A percentile compares a stretch with the other conserved stretches of the same genome.
Conservation (phyloP, 2,113 vertebrate species). For the Mus pahari region DNA sequence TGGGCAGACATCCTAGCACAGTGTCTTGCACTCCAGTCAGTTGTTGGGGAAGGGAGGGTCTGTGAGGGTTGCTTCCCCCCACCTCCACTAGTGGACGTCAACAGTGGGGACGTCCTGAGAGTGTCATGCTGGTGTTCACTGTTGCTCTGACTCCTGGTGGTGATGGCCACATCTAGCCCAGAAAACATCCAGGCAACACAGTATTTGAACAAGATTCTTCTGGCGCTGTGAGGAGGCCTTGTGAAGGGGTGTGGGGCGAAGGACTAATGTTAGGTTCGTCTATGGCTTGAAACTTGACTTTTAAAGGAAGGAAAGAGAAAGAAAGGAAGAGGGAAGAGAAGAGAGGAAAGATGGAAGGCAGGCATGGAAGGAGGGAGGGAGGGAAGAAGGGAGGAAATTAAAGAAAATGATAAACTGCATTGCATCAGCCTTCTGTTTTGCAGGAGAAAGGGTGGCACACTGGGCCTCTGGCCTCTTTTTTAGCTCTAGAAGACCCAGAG, state of each 20-base stretch:
- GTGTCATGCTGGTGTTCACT: neutral
- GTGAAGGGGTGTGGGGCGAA: neutral
- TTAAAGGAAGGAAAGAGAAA: neutral
- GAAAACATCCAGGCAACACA: neutral
- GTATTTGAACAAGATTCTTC: neutral
- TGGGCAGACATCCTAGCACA: too few relatives aligned
- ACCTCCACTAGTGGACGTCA: neutral
- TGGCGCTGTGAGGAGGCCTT: neutral
- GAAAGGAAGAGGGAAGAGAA: too few relatives aligned
- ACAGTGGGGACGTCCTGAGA: too few relatives aligned
- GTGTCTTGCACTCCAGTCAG: too few relatives aligned
- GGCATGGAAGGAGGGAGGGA: neutral
- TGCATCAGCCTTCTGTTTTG: neutral
- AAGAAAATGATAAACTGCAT: neutral
- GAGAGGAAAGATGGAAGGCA: too few relatives aligned
- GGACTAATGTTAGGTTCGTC: neutral
- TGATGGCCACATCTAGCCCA: neutral
- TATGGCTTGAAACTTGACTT: neutral
- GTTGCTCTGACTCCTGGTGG: neutral
- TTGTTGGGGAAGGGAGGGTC: neutral
- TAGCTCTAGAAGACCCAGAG: neutral
- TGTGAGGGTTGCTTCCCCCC: too few relatives aligned
- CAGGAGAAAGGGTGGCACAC: accelerated
- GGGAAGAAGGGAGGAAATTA: neutral
- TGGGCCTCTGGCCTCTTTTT: neutral